Evolutionary conservation across 2,888 invertebrate species (phyloP).

Genomic region (Agriotes lineatus): DNA sequence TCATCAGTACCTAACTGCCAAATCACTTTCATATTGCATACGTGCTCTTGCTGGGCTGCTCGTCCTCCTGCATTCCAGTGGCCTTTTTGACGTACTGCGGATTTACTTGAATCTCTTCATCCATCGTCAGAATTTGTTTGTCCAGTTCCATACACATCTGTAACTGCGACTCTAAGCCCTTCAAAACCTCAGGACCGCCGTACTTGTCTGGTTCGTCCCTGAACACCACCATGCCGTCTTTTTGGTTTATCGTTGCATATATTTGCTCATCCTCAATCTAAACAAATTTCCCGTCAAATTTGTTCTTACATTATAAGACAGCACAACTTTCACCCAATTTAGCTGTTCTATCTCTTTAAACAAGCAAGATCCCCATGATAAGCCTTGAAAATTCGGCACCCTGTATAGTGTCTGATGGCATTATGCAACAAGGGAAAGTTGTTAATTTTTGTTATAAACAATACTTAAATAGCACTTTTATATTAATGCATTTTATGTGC

Average conservation of each 20-base stretch:
- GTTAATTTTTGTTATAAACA: too few species aligned
- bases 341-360: too few species aligned
- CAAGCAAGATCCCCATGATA: too few species aligned
- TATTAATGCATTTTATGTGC: too few species aligned
- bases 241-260: slow-evolving; percentile 96
- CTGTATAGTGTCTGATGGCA: too few species aligned
- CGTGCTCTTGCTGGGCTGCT: slow-evolving; percentile 64
- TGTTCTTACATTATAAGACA: too few species aligned
- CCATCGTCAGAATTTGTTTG: slow-evolving; percentile 91
- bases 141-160: slow-evolving; percentile 89
- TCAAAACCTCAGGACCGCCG: slow-evolving; percentile 89
- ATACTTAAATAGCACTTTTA: too few species aligned
- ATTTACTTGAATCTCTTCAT: slow-evolving; percentile 93
- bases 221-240: slow-evolving; percentile 98
- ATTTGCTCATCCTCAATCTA: slow-evolving; percentile 98
- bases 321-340: too few species aligned
- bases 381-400: too few species aligned
- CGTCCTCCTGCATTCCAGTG: slow-evolving; percentile 64
- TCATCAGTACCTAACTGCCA: neutral
- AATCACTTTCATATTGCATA: slow-evolving; percentile 64
- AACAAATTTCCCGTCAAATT: too few species aligned
- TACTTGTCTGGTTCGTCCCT: slow-evolving; percentile 96
- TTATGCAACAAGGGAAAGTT: too few species aligned
- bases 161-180: slow-evolving; percentile 88
- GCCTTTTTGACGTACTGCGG: slow-evolving; percentile 75